Base-by-base conservation (phyloP, 2,113 vertebrate species). In the Athene noctua region DNA sequence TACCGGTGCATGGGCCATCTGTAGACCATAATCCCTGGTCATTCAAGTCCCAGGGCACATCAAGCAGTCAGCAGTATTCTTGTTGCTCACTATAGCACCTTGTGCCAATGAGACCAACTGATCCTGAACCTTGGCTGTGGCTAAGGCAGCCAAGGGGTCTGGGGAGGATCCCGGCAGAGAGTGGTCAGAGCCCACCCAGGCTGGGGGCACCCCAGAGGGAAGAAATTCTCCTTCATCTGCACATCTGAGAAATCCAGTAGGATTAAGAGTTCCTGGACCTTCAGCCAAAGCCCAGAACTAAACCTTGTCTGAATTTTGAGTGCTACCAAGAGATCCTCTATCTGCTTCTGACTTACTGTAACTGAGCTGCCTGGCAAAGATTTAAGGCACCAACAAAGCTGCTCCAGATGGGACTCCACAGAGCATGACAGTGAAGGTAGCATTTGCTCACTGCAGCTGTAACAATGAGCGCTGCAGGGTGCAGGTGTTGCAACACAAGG, bases 391-490 rank as follows among this genome's bases (percentile, higher is more conserved):
- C n/a, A 47, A 15, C 4, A 25, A 49, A 66, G 21, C 40, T 44
- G 36, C 29, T 66, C 23, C 23, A 15, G 65, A 17, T 38, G 1
- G 0, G 26, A 22, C 14, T 30, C 57, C 1, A 0, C 34, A 30
- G 49, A 88, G 15, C 30, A 77, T 40, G 65, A 25, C 6, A 3
- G 32, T 15, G 6, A 13, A 57, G 58, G 8, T 12, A 36, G 8
- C 6, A 27, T 52, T 75, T 44, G 13, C 30, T 70, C 1, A 1
- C 51, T 68, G 84, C 58, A 73, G 63, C 52, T 19, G 27, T 20
- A 68, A 49, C 10, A 19, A 8, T 15, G 44, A 65, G 26, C 2
- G 0, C 30, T 58, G 62, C 49, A 42, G 42, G 34, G 7, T 23
- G 22, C 5, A 32, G 58, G 5, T n/a, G 13, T 17, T 61, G 32